Percentiles rank a stretch among this genome's conserved stretches.
Conservation (phyloP, 2,113 vertebrate genomes). For the Pholis gunnellus region DNA sequence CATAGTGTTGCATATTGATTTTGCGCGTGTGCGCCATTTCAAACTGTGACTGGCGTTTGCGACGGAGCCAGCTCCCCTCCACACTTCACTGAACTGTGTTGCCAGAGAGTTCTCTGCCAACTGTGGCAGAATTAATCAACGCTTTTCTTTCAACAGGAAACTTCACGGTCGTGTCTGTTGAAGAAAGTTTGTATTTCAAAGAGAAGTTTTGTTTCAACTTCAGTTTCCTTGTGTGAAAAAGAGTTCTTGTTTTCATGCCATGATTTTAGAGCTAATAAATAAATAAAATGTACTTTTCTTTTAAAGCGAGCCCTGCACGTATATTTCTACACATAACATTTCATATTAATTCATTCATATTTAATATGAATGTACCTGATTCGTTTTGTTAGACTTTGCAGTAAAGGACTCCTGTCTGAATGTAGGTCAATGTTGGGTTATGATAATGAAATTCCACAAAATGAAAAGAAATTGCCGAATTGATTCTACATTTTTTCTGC, state of each 20-base stretch:
- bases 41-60: conserved; percentile 73
- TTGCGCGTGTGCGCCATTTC: conserved; percentile 42
- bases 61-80: conserved; percentile 66
- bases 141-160: conserved; percentile 50
- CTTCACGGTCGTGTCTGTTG: conserved; percentile 48
- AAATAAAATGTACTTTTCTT: conserved; percentile 7
- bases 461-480: background rate
- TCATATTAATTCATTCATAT: conserved; percentile 64
- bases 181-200: conserved; percentile 62
- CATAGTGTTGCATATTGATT: conserved; percentile 74
- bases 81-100: conserved; percentile 75
- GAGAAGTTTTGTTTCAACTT: conserved; percentile 46
- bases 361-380: conserved; percentile 52
- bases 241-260: conserved; percentile 3
- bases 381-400: conserved; percentile 38
- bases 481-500: background rate
- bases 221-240: conserved; percentile 22
- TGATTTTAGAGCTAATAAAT: conserved; percentile 40
- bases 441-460: conserved; percentile 19
- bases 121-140: conserved; percentile 78
- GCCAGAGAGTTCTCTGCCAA: conserved; percentile 72
- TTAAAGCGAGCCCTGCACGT: conserved; percentile 25
- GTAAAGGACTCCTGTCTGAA: background rate
- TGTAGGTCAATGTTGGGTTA: conserved; percentile 18
- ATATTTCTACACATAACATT: conserved; percentile 6